Evolutionary conservation across 2,888 invertebrate genomes (phyloP).

Genomic region (Pyrocoelia pectoralis): DNA sequence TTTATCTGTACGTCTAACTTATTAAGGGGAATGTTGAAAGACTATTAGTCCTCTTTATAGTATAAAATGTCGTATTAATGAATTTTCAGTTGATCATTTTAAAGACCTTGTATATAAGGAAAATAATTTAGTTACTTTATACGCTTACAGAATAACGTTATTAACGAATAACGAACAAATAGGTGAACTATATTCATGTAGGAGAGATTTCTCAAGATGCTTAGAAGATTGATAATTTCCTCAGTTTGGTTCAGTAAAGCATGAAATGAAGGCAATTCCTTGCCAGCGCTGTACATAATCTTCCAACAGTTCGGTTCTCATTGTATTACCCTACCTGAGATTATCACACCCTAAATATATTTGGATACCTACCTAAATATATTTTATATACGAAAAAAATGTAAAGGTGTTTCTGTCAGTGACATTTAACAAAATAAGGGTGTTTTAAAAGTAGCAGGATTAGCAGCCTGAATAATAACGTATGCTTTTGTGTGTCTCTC

Average conservation of each 20-base stretch:
- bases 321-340: constrained; percentile 38
- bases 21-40: neutral
- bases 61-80: neutral
- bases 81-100: neutral
- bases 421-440: constrained; percentile 37
- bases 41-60: neutral
- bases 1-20: neutral
- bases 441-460: constrained; percentile 34
- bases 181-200: constrained; percentile 27
- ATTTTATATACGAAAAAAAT: constrained; percentile 35
- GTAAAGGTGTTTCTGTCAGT: constrained; percentile 32
- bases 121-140: constrained; percentile 23
- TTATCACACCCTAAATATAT: constrained; percentile 41
- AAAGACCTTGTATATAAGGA: constrained; percentile 10
- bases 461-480: constrained; percentile 37
- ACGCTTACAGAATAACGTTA: constrained; percentile 13
- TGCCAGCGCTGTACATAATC: constrained; percentile 44
- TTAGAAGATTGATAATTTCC: constrained; percentile 44
- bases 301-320: constrained; percentile 44
- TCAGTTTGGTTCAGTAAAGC: constrained; percentile 41
- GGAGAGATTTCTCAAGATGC: constrained; percentile 34
- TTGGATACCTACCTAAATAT: constrained; percentile 23
- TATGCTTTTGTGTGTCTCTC: constrained; percentile 36
- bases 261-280: constrained; percentile 45
- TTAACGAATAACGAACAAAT: constrained; percentile 26